phyloP scores from a whole-genome alignment of 2,797 vertebrate species.

The Lindbergichthys nudifrons region DNA sequence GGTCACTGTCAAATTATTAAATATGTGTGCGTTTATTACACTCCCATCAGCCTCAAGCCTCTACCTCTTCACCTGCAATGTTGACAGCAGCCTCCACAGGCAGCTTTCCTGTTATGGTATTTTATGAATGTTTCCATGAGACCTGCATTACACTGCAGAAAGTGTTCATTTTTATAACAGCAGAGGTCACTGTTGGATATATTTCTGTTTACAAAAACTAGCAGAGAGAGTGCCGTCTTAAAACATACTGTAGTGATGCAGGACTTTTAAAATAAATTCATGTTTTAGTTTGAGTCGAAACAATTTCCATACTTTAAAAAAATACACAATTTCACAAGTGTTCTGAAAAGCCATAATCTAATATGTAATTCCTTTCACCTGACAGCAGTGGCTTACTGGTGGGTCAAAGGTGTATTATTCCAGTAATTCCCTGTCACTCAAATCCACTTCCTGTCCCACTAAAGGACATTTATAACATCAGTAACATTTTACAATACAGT shows the following conservation, averaged over 20 bases:
- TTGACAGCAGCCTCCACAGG: background rate
- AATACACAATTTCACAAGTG: background rate
- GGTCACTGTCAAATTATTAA: background rate
- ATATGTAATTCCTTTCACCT: background rate
- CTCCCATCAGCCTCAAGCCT: background rate
- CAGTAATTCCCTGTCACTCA: background rate
- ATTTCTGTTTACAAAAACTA: constrained; percentile 12
- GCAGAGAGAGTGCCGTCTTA: background rate
- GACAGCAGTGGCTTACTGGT: background rate
- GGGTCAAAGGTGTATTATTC: background rate
- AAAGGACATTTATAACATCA: background rate
- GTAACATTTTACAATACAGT: background rate
- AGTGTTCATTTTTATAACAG: constrained; percentile 48
- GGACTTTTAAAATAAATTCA: background rate
- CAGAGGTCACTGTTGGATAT: constrained; percentile 80
- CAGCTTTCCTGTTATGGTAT: background rate
- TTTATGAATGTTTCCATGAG: background rate
- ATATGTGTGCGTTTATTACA: background rate
- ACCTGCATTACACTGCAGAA: background rate
- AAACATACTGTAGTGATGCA: background rate
- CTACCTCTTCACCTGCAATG: background rate
- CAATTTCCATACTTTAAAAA: background rate
- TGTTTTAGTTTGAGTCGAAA: background rate
- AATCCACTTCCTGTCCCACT: constrained; percentile 6
- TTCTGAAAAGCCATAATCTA: background rate